Base-by-base conservation (phyloP, 64 coral and sea anemone genomes). In the Dendrophyllia cribrosa region DNA sequence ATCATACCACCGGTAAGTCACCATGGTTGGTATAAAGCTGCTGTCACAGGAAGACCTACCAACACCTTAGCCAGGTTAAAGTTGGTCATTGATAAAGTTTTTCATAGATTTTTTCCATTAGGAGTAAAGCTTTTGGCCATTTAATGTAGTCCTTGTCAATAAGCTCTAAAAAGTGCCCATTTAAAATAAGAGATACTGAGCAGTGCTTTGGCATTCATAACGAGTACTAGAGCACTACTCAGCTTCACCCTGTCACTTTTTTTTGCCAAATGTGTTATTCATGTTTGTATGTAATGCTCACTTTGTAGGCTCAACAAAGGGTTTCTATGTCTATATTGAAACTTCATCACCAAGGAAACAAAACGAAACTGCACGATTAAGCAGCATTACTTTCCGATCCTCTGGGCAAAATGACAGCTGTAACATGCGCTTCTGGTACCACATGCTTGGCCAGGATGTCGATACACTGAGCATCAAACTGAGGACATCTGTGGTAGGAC, bases 291-390 rank as follows among this genome's bases (percentile, higher is more conserved):
- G n/a, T 9, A 58, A 22, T 9, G 17, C 19, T 70, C 12, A 14
- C 13, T 12, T 44, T 49, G 61, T 13, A 99, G 97, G 94, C n/a
- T 87, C 94, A 24, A 85, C 89, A 6, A 88, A 93, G 48, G 94
- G 97, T 46, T 96, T 88, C 59, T 99, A 99, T 76, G 25, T 96
- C 75, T 99, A 92, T 43, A 96, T 99, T 13, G 97, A 99, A 66
- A 94, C 94, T 21, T 99, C 97, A 25, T 90, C 88, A 43, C 97
- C 97, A 46, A 93, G 97, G 52, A 96, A 93, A 78, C 26, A 55
- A 1, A 93, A 96, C 46, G 97, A 99, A 52, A 96, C 91, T 17
- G 94, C 97, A 59, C 94, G 97, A 14, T 48, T 99, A 4, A 99
- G 97, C 78, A 99, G 97, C 52, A 79, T 96, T 10, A 70, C 86